Conservation (phyloP, 2,888 invertebrate species). For the Busseola fusca region DNA sequence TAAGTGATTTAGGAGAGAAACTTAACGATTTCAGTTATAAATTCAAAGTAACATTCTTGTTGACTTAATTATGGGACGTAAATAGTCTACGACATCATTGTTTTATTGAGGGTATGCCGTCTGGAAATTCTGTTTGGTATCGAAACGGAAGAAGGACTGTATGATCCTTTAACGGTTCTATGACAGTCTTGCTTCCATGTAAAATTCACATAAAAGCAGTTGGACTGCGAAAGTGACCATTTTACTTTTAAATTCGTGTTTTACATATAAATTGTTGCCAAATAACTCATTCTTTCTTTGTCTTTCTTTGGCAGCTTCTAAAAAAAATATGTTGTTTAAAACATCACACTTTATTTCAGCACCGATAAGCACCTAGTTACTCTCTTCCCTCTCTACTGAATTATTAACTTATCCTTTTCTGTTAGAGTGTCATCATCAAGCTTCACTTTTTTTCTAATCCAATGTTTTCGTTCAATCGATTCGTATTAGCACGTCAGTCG, state of each 20-base stretch:
- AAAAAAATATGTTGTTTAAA: neutral
- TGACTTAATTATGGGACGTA: neutral
- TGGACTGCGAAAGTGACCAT: neutral
- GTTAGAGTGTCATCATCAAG: neutral
- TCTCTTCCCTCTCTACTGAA: neutral
- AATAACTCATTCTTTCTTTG: neutral
- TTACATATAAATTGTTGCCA: neutral
- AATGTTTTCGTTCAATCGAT: conserved; percentile 16
- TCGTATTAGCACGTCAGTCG: conserved; percentile 36
- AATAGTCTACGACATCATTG: neutral
- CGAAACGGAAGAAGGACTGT: neutral
- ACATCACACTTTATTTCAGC: neutral
- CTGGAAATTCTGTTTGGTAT: no score
- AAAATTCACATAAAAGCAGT: neutral
- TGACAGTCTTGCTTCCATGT: neutral
- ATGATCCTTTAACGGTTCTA: neutral
- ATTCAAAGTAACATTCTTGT: neutral
- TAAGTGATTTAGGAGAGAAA: neutral
- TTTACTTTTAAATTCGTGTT: neutral
- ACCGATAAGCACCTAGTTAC: neutral
- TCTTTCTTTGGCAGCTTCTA: no score
- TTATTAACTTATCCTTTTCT: neutral
- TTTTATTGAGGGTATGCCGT: neutral
- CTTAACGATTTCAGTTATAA: neutral
- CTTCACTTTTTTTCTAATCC: conserved; percentile 1